Conservation (phyloP, 2,113 vertebrate genomes). For the Urocynchramus pylzowi region DNA sequence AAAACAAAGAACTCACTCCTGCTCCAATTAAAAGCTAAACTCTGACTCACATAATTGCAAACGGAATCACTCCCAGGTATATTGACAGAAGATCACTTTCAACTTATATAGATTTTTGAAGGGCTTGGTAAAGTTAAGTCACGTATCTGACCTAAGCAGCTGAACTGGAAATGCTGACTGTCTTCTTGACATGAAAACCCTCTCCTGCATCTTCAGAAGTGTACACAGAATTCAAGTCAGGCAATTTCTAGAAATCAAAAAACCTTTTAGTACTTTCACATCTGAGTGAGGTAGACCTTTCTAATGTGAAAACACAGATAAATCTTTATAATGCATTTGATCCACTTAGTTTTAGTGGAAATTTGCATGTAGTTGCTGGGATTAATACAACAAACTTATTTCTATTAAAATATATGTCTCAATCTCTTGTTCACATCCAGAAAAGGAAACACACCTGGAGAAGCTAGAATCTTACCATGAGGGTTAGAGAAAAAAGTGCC, state of each 20-base stretch:
- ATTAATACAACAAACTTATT: background rate
- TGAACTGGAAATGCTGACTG: slow-evolving; percentile 19
- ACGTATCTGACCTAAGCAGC: background rate
- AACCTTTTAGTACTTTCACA: background rate
- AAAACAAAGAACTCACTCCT: slow-evolving; percentile 27
- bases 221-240: background rate
- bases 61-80: slow-evolving; percentile 5
- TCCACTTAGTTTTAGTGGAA: background rate
- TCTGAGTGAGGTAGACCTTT: background rate
- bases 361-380: background rate
- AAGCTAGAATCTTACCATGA: background rate
- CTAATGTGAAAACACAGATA: background rate
- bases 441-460: background rate
- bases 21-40: slow-evolving; percentile 40
- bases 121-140: background rate
- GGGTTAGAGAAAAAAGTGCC: background rate
- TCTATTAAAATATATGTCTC: background rate
- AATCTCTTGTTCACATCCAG: background rate
- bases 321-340: background rate
- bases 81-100: background rate
- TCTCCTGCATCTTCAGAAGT: background rate
- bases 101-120: background rate
- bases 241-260: slow-evolving; percentile 19
- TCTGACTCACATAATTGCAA: background rate
- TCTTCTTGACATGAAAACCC: background rate